Percentiles rank a stretch among this genome's conserved stretches.
These are phyloP conservation scores for Nomada ruficornis DNA, from an alignment of 2,888 invertebrate genomes.

Conservation along the genomic window DNA sequence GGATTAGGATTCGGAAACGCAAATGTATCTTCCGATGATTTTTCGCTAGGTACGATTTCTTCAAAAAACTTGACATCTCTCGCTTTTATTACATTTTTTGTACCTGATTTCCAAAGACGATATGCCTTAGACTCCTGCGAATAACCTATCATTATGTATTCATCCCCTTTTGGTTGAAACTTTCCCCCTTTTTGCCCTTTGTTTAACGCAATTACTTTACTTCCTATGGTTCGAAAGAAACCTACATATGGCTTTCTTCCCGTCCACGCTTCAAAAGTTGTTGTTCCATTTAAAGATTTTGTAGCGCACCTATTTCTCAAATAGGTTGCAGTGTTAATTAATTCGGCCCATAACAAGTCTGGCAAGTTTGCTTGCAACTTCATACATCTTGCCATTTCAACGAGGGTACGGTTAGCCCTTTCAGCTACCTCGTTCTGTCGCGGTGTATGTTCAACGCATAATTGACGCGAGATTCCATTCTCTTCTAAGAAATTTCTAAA, in stretches of 20 bases:
- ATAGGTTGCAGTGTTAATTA: constrained; percentile 34
- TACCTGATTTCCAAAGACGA: constrained; percentile 61
- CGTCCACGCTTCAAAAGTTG: constrained; percentile 57
- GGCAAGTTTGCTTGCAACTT: constrained; percentile 63
- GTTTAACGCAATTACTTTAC: constrained; percentile 53
- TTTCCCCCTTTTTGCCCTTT: constrained; percentile 38
- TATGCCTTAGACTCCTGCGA: constrained; percentile 67
- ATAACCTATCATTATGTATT: constrained; percentile 56
- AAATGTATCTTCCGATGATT: neutral
- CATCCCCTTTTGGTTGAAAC: constrained; percentile 62
- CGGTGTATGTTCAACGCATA: constrained; percentile 69
- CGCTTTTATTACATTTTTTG: constrained; percentile 52
- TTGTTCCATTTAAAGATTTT: constrained; percentile 16
- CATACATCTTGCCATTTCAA: constrained; percentile 72
- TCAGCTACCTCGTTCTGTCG: constrained; percentile 76
- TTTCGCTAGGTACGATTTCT: neutral
- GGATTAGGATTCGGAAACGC: neutral
- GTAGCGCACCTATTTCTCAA: constrained; percentile 51
- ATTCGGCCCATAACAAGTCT: constrained; percentile 74
- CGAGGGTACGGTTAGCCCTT: constrained; percentile 71
- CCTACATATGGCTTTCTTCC: constrained; percentile 61
- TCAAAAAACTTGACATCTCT: constrained; percentile 55
- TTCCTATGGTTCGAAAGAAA: constrained; percentile 62
- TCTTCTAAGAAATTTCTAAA: constrained; percentile 42
- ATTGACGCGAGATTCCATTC: constrained; percentile 55